Conservation (phyloP, 1,140 invertebrate genomes). For the Platyura marginata region DNA sequence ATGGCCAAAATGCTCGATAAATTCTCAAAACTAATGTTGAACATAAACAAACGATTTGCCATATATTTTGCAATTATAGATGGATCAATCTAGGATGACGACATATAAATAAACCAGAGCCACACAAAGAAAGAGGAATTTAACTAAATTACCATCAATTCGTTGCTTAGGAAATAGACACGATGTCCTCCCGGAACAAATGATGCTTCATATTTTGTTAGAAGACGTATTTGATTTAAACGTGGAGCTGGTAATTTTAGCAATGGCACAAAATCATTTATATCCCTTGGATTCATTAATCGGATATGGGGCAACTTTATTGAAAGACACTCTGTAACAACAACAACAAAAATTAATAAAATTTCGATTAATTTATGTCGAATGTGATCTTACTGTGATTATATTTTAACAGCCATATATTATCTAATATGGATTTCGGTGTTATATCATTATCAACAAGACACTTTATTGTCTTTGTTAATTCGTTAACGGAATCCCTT, state of each 20-base stretch:
- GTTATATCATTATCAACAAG: too few species aligned
- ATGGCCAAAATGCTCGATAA: constrained; percentile 17
- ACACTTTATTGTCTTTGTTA: too few species aligned
- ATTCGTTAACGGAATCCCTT: too few species aligned
- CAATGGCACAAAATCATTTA: constrained; percentile 21
- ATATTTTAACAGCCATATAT: not conserved
- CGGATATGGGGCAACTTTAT: not conserved
- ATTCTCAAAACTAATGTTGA: constrained; percentile 21
- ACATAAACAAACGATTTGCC: constrained; percentile 17
- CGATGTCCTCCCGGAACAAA: constrained; percentile 13
- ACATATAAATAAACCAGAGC: not conserved
- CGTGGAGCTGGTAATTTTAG: constrained; percentile 13
- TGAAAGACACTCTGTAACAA: not conserved
- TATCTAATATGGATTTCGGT: not conserved
- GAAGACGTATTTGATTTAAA: constrained; percentile 10
- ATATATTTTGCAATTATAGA: constrained; percentile 17
- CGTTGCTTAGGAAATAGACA: constrained; percentile 20
- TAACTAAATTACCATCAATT: constrained; percentile 7
- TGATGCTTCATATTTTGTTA: constrained; percentile 9
- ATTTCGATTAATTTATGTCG: too few species aligned
- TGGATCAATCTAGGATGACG: constrained; percentile 4
- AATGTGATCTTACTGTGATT: not conserved
- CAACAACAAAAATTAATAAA: not conserved
- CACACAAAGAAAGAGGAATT: not conserved
- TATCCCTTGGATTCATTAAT: constrained; percentile 11